phyloP scores from a whole-genome alignment of 1,140 invertebrate genomes.

The Micrasema longulum region DNA sequence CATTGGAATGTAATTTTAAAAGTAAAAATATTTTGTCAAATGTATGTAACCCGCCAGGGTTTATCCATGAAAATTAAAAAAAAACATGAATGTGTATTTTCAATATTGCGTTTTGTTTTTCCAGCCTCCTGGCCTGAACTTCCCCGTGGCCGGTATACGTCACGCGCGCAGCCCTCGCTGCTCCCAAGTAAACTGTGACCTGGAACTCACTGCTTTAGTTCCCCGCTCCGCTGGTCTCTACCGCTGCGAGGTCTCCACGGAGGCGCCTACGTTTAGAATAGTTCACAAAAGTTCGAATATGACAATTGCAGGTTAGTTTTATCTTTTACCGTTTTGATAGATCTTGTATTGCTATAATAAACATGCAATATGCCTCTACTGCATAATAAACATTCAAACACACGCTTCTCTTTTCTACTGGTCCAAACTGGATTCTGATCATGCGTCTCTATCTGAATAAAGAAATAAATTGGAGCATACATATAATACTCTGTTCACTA shows the following conservation, averaged over 20 bases:
- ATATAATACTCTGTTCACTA: too few species aligned
- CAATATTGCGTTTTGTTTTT: conserved; percentile 24
- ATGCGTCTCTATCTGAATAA: too few species aligned
- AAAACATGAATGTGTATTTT: too few species aligned
- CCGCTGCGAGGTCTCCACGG: conserved; percentile 60
- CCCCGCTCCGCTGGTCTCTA: conserved; percentile 55
- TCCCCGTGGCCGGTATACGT: conserved; percentile 40
- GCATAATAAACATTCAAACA: too few species aligned
- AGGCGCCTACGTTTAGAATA: conserved; percentile 57
- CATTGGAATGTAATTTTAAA: too few species aligned
- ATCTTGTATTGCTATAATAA: neutral
- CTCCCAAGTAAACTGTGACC: conserved; percentile 42
- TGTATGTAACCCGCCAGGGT: too few species aligned
- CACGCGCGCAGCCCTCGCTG: conserved; percentile 35
- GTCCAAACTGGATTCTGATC: too few species aligned
- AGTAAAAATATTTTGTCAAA: too few species aligned
- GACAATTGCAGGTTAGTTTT: conserved; percentile 47
- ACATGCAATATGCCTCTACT: too few species aligned
- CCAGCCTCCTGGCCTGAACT: conserved; percentile 46
- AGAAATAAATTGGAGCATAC: too few species aligned
- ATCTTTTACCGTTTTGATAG: neutral
- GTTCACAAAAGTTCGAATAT: conserved; percentile 48
- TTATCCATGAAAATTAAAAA: too few species aligned
- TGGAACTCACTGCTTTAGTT: conserved; percentile 36
- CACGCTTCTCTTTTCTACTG: too few species aligned